Percentiles rank a stretch among this genome's conserved stretches.
Evolutionary conservation across 30 jellyfish, hydroid and myxozoan species (phyloP).

Genomic region (Cassiopea xamachana): DNA sequence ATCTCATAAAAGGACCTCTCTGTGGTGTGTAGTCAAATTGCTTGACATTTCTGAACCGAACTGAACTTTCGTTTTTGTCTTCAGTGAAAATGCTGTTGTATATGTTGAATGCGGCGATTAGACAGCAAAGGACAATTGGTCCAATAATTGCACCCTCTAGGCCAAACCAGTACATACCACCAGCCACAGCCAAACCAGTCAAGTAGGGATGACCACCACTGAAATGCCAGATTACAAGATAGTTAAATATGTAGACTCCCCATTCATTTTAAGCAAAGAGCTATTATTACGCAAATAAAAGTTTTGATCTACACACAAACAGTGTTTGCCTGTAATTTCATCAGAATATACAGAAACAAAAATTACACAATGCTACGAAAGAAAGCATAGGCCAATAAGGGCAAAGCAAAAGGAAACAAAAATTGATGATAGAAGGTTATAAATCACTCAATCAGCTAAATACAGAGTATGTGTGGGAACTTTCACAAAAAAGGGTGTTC

Average conservation of each 20-base stretch:
- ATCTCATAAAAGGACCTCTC: conserved; percentile 24
- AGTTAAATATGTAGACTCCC: neutral
- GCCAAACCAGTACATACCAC: conserved; percentile 94
- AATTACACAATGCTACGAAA: too few relatives aligned
- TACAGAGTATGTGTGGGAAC: too few relatives aligned
- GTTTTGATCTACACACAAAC: too few relatives aligned
- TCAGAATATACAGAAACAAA: too few relatives aligned
- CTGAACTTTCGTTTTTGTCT: conserved; percentile 27
- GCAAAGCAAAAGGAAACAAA: too few relatives aligned
- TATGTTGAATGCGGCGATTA: conserved; percentile 86
- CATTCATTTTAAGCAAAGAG: too few relatives aligned
- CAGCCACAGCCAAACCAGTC: conserved; percentile 96
- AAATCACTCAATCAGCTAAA: too few relatives aligned
- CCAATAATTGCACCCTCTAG: conserved; percentile 97
- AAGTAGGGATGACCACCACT: conserved; percentile 97
- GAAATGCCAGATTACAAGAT: conserved; percentile 2
- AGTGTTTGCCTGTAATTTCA: too few relatives aligned
- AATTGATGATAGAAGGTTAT: too few relatives aligned
- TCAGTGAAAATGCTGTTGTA: conserved; percentile 74
- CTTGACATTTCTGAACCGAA: neutral
- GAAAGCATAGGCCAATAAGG: too few relatives aligned
- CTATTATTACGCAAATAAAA: too few relatives aligned
- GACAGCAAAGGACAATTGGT: conserved; percentile 90
- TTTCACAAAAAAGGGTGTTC: too few relatives aligned
- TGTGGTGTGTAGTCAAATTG: conserved; percentile 31